Percentiles rank a stretch among this genome's conserved stretches.
These are phyloP conservation scores for Simalia tracyae DNA, from an alignment of 2,797 vertebrate species.

Conservation along the genomic window DNA sequence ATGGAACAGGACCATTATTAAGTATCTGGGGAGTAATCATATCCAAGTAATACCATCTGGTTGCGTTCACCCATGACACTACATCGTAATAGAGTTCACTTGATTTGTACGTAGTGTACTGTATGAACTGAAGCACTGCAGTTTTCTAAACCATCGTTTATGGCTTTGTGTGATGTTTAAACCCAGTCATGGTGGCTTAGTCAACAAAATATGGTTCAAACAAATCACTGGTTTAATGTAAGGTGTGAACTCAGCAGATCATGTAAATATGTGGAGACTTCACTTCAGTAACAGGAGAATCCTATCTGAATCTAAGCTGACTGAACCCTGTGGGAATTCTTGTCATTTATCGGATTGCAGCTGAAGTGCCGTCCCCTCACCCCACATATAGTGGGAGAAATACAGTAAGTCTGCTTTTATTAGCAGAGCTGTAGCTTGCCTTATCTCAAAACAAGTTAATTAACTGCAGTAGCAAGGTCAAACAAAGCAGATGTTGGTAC, in stretches of 20 bases:
- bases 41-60: background rate
- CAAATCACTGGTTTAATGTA: background rate
- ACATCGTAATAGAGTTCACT: background rate
- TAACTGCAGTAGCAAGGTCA: constrained; percentile 29
- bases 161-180: background rate
- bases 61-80: background rate
- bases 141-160: background rate
- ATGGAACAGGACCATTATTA: background rate
- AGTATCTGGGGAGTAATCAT: background rate
- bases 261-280: background rate
- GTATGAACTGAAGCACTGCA: background rate
- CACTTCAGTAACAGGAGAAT: background rate
- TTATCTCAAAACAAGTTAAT: constrained; percentile 33
- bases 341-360: background rate
- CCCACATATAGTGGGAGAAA: background rate
- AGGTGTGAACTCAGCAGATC: background rate
- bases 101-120: background rate
- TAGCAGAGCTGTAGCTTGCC: background rate
- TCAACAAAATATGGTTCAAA: background rate
- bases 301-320: background rate
- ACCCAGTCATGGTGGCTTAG: background rate
- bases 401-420: background rate
- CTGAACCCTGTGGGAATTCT: background rate
- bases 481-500: constrained; percentile 19
- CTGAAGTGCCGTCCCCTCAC: background rate